These are phyloP conservation scores for Rattus rattus DNA, from an alignment of 2,113 vertebrate genomes.

Conservation along the genomic window DNA sequence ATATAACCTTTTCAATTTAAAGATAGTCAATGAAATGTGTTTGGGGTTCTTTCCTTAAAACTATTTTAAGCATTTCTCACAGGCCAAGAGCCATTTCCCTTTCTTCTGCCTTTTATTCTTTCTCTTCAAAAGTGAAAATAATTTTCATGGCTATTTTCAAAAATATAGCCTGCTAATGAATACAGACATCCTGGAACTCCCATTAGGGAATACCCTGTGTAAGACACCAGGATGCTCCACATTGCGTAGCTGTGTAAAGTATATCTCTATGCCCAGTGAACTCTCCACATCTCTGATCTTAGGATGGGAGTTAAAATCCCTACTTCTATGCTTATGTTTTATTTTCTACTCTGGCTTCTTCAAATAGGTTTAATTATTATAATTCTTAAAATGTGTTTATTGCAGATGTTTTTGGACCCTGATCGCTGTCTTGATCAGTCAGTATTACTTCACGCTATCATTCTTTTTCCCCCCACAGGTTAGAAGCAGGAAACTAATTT, in stretches of 20 bases:
- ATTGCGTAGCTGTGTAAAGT: neutral
- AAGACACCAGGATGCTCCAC: neutral
- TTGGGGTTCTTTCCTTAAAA: neutral
- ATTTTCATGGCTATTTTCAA: neutral
- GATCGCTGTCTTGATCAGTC: neutral
- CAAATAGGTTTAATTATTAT: neutral
- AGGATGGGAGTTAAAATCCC: neutral
- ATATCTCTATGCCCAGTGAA: neutral
- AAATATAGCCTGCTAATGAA: neutral
- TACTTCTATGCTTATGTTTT: neutral
- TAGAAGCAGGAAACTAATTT: neutral
- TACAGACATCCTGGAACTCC: neutral
- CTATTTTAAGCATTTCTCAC: neutral
- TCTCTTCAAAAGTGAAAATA: neutral
- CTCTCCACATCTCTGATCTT: neutral
- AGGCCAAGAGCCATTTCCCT: neutral
- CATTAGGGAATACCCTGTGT: rapidly evolving
- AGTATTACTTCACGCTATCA: neutral
- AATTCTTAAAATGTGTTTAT: neutral
- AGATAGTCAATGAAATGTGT: neutral
- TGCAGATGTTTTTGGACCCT: neutral
- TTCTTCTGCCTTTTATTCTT: neutral
- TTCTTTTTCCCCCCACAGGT: neutral
- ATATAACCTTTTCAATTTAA: neutral
- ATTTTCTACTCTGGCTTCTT: neutral